These are phyloP conservation scores for Sinhomidia bicolor DNA, from an alignment of 2,888 invertebrate species.

Conservation along the genomic window DNA sequence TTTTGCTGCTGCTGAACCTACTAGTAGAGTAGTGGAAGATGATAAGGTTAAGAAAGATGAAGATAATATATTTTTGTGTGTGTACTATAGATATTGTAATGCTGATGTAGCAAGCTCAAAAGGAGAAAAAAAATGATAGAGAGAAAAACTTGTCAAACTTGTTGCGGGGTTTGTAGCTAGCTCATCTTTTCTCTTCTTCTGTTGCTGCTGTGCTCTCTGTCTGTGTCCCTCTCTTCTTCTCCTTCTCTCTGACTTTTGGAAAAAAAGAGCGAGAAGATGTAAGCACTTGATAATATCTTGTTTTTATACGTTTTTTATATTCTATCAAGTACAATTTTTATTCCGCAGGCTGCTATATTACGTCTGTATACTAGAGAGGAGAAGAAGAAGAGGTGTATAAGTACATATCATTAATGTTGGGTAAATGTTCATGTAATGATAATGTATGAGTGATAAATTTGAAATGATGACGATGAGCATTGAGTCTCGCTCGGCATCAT, in stretches of 20 bases:
- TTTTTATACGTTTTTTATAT: not conserved
- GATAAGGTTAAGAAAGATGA: constrained; percentile 27
- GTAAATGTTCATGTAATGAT: constrained; percentile 44
- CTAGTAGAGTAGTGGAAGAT: constrained; percentile 32
- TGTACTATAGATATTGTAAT: not conserved
- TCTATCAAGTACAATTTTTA: not conserved
- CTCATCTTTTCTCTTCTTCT: constrained; percentile 10
- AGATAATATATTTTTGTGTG: not conserved
- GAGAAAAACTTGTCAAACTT: constrained; percentile 77
- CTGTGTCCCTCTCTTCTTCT: not conserved
- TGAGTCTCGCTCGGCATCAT: not conserved
- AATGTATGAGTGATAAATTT: constrained; percentile 50
- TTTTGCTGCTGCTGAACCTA: not conserved
- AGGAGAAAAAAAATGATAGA: constrained; percentile 58
- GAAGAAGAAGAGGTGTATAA: constrained; percentile 1
- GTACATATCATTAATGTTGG: constrained; percentile 4
- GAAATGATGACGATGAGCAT: constrained; percentile 36
- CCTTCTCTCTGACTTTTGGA: not conserved
- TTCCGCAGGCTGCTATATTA: not conserved
- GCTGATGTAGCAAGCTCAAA: not conserved
- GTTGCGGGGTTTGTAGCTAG: constrained; percentile 58
- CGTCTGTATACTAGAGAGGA: too few relatives aligned
- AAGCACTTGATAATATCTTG: constrained; percentile 30
- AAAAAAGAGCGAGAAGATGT: not conserved
- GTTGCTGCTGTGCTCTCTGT: not conserved